Base-by-base conservation (phyloP, 2,113 vertebrate genomes). In the Protobothrops mucrosquamatus region DNA sequence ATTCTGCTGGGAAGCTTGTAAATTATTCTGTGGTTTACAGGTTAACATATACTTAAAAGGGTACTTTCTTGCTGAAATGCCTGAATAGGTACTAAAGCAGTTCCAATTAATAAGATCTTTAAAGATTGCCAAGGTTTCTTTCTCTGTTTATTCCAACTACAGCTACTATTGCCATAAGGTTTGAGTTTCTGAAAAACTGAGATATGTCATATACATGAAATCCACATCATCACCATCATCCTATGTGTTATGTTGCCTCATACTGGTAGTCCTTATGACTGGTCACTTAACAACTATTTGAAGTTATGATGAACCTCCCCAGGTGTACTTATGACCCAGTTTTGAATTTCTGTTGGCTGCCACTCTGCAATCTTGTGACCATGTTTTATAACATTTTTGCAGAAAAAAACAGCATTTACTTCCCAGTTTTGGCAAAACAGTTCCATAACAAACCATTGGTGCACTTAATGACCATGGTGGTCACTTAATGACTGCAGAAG, bases 1-100 rank as follows among this genome's bases (percentile, higher is more conserved):
- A 64, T 91, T 88, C 61, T 91, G 61, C 29, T 59, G 51, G 86
- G 29, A 93, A 93, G n/a, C 54, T n/a, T 91, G 55, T 88, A 91
- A 93, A 91, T 91, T 91, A 81, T 81, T 81, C 12, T 12, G 22
- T 74, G 59, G 89, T 74, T 91, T 93, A 81, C 11, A 74, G 61
- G 39, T n/a, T 91, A 74, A 89, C 69, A 59, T 64, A 54, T 59
- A 88, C 10, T 81, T 39, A 88, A 91, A 93, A 74, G 18, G 51
- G 11, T 87, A 54, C 57, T 48, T 56, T 48, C 61, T 87, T 7
- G 29, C 51, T 74, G 54, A 91, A 93, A 39, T 74, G 34, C 61
- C 26, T 88, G 51, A 91, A 34, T 24, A 56, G 59, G 34, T 20
- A 74, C 24, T 57, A 88, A 91, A 74, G 26, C 56, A 88, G 74